Conservation (phyloP, 1,140 invertebrate genomes). For the Drosophila repletoides region DNA sequence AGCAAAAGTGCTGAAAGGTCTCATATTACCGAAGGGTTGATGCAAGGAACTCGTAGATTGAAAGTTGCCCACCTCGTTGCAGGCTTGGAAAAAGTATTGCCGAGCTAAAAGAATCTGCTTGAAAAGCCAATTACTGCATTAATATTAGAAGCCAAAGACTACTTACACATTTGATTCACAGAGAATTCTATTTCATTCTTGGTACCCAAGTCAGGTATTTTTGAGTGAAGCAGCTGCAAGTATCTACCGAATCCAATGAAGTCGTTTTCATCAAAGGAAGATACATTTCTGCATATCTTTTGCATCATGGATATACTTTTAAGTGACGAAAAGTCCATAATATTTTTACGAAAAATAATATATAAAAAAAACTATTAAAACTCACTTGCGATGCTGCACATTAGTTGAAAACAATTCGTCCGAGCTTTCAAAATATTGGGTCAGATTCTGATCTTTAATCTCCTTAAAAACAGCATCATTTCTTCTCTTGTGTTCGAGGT, state of each 20-base stretch:
- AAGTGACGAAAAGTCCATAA: too few relatives aligned
- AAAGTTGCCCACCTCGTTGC: constrained; percentile 32
- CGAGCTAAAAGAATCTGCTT: constrained; percentile 11
- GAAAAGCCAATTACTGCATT: too few relatives aligned
- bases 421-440: background rate
- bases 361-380: background rate
- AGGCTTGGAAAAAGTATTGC: constrained; percentile 36
- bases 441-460: background rate
- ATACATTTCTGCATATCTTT: constrained; percentile 18
- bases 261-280: background rate
- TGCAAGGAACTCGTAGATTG: constrained; percentile 11
- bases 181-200: background rate
- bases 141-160: background rate
- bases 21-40: constrained; percentile 21
- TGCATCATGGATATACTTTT: background rate
- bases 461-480: background rate
- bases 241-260: constrained; percentile 3
- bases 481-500: constrained; percentile 4
- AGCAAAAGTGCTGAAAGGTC: background rate
- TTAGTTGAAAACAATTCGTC: background rate
- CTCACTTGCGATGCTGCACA: constrained; percentile 35
- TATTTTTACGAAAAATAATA: too few relatives aligned
- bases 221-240: background rate
- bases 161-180: background rate
- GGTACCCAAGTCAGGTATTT: background rate